These are phyloP conservation scores for Prietella phreatophila DNA, from an alignment of 2,113 vertebrate genomes.

Conservation along the genomic window DNA sequence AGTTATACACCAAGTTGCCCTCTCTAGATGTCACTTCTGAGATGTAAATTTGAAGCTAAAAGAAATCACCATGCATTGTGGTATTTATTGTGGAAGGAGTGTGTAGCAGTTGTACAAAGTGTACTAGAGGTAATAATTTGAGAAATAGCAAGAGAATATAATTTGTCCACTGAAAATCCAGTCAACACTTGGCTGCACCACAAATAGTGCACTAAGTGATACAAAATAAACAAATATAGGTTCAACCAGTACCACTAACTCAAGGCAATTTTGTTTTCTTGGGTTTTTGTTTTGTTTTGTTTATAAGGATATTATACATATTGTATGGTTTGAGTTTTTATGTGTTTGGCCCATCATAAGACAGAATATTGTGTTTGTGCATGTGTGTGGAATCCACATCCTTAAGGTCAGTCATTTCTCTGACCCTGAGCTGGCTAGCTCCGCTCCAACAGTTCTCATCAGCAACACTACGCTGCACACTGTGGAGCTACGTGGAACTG, in stretches of 20 bases:
- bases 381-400: conserved; percentile 39
- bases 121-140: background rate
- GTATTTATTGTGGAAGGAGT: background rate
- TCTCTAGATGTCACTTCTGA: background rate
- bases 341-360: background rate
- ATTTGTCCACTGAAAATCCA: background rate
- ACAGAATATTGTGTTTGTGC: conserved; percentile 13
- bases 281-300: background rate
- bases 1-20: background rate
- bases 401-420: conserved; percentile 51
- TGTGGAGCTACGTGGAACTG: conserved; percentile 53
- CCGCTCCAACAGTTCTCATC: conserved; percentile 69
- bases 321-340: conserved; percentile 7
- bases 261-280: background rate
- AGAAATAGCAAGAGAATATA: background rate
- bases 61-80: background rate
- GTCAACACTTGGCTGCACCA: background rate
- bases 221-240: background rate
- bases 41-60: background rate
- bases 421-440: conserved; percentile 61
- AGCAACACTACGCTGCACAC: conserved; percentile 64
- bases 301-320: conserved; percentile 2
- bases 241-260: conserved; percentile 3
- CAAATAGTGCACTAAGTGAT: background rate
- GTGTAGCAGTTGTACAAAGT: background rate